Evolutionary conservation across 2,113 vertebrate genomes (phyloP), one percentile per base, ranked within the genome.

Genomic region (Microtus pennsylvanicus): DNA sequence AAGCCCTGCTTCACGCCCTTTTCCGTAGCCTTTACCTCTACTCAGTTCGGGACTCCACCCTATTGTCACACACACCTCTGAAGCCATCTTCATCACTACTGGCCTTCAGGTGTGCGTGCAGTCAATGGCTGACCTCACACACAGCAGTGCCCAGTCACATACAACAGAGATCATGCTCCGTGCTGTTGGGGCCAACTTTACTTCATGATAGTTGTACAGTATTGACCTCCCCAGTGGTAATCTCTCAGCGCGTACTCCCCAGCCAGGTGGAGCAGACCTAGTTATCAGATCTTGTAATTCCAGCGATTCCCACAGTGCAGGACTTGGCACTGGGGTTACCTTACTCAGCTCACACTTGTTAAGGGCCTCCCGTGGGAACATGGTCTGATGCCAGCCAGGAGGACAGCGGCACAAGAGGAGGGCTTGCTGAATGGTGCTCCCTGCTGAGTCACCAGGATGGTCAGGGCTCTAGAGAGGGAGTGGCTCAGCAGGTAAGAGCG

Each of bases 371-470:
- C 7, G 4, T 7, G 35, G 89, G 55, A 55, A 75, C 74, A 1
- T 0, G 5, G 4, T 63, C 55, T 21, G 2, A 22, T 14, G 11
- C 5, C 35, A 87, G 24, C 1, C 74, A 72, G 61, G 4, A 16
- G n/a, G 0, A 9, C 61, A 21, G 50, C 0, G 1, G 47, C 19
- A 4, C 6, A 8, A 2, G 9, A 38, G 1, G 1, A 1, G 2
- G 22, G 4, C 61, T 78, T 30, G 22, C 14, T 65, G 38, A 24
- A 21, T 14, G 33, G 26, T 65, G 24, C 47, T 28, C 21, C 58
- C 33, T 72, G 26, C 3, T 3, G 19, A 24, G 67, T 38, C 35
- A 22, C 72, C 0, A 1, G 67, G 35, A 92, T 16, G 16, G 7
- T 6, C 75, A 3, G 28, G 76, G 11, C 42, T 19, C 80, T 19